Conservation (phyloP, 2,797 vertebrate species). For the Ctenochaetus hawaiiensis region DNA sequence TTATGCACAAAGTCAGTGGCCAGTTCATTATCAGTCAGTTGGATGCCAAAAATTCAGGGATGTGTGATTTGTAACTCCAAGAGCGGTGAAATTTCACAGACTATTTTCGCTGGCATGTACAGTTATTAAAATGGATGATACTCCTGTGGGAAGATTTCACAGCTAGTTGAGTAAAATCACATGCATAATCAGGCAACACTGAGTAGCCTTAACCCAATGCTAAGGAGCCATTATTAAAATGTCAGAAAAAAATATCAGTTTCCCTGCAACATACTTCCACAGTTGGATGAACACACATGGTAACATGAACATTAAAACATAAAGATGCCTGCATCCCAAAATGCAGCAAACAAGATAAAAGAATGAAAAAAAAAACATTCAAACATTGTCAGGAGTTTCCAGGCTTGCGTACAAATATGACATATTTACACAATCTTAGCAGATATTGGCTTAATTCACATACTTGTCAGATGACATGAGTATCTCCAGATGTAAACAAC, state of each 20-base stretch:
- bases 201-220: constrained; percentile 32
- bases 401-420: constrained; percentile 42
- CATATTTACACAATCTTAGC: constrained; percentile 64
- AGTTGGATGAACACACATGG: constrained; percentile 34
- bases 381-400: constrained; percentile 62
- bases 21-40: constrained; percentile 10
- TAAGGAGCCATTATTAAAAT: constrained; percentile 20
- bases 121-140: not conserved
- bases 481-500: constrained; percentile 72
- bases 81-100: constrained; percentile 14
- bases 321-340: constrained; percentile 27
- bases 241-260: constrained; percentile 17
- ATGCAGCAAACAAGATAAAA: constrained; percentile 63
- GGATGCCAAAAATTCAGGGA: constrained; percentile 4
- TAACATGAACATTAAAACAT: constrained; percentile 38
- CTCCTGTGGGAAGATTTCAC: not conserved
- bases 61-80: constrained; percentile 23
- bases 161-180: constrained; percentile 5
- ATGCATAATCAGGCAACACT: constrained; percentile 14
- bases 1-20: not conserved
- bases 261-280: constrained; percentile 23
- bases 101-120: not conserved
- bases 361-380: constrained; percentile 63
- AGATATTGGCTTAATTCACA: constrained; percentile 65
- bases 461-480: constrained; percentile 73